phyloP scores from a whole-genome alignment of 2,888 invertebrate genomes.

The Rhodophaea formosa region DNA sequence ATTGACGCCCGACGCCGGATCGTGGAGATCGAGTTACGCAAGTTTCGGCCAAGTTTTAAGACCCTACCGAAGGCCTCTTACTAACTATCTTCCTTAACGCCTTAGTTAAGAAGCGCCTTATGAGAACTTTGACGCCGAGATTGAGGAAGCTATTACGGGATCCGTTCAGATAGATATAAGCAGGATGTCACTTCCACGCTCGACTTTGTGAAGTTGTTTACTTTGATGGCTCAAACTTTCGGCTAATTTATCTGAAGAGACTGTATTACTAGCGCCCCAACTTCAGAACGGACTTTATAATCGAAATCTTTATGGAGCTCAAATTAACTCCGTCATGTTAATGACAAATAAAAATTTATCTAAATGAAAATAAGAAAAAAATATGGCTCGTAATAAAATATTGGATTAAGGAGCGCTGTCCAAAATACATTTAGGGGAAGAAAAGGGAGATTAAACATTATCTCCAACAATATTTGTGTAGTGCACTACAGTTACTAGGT shows the following conservation, averaged over 20 bases:
- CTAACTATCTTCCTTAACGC: constrained; percentile 79
- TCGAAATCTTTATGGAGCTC: constrained; percentile 22
- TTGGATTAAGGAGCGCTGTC: constrained; percentile 35
- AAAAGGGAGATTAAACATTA: constrained; percentile 69
- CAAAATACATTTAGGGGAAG: constrained; percentile 48
- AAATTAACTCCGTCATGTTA: constrained; percentile 1
- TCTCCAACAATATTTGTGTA: constrained; percentile 71
- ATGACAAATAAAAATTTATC: neutral
- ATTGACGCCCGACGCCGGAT: constrained; percentile 62
- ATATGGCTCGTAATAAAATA: neutral
- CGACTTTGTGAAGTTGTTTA: constrained; percentile 76
- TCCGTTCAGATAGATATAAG: constrained; percentile 78
- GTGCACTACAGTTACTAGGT: constrained; percentile 69
- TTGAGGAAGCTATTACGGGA: constrained; percentile 80
- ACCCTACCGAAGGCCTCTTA: constrained; percentile 75
- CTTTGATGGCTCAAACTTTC: constrained; percentile 73
- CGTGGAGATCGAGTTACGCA: constrained; percentile 73
- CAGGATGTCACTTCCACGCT: constrained; percentile 78
- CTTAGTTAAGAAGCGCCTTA: constrained; percentile 80
- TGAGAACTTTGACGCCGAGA: constrained; percentile 80
- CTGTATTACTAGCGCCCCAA: constrained; percentile 37
- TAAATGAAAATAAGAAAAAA: neutral
- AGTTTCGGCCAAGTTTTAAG: constrained; percentile 77
- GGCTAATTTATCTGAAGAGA: constrained; percentile 59
- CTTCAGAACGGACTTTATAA: constrained; percentile 35